Base-by-base conservation (phyloP, 2,888 invertebrate genomes). In the Tenthredo notha region DNA sequence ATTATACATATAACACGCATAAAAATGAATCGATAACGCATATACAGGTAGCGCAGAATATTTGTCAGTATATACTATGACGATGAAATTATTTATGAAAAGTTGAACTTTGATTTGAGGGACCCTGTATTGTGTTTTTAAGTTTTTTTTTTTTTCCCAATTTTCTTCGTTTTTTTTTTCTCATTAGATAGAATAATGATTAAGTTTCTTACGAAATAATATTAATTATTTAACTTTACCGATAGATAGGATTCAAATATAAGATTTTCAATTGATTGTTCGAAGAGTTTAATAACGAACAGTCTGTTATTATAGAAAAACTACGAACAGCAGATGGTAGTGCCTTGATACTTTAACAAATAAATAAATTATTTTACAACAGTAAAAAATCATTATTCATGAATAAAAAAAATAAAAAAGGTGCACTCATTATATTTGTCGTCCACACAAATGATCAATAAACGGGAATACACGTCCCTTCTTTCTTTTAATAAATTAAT, bases 341-440 rank as follows among this genome's bases (percentile, higher is more conserved):
- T 92, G 92, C 92, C 92, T 93, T 92, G 91, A 90, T 90, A 92
- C 89, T 91, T 90, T 90, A 90, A 90, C 90, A 86, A 89, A 89
- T 86, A 87, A 88, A 86, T 86, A 92, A 92, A 92, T 92, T 92
- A 92, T 92, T 93, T 92, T 92, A 88, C 89, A 92, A 90, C 25
- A 47, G 67, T 83, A 50, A 67, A 67, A 67, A 1, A 67, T 70
- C 67, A 67, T 83, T 83, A 83, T 67, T 47, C 5, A 70, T 80
- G 12, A 54, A 10, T 75, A 15, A 33, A 54, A 58, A 12, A 40
- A 33, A 54, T 37, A 12, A 40, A 40, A 2, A 25, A 74, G n/a
- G 29, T 54, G 21, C 18, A 12, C 29, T 25, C 75, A 9, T 18
- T 29, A 15, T 74, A 12, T 25, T 40, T 4, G 10, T 74, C 9